A percentile compares a stretch with the other conserved stretches of the same genome.
These are phyloP conservation scores for Rallus crepitans DNA, from an alignment of 2,797 vertebrate genomes.

Conservation along the genomic window DNA sequence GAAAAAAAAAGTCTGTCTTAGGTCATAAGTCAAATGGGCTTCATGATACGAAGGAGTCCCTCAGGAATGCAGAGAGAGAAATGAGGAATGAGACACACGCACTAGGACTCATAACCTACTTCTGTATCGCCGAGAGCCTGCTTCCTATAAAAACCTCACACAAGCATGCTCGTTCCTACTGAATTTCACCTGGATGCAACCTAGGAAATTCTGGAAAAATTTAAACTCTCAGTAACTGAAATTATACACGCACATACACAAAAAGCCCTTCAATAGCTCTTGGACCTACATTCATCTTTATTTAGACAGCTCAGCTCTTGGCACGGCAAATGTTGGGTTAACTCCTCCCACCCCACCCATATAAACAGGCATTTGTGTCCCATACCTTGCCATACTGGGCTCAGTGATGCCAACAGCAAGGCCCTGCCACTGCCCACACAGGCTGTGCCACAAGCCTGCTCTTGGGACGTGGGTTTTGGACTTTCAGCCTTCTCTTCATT, in stretches of 20 bases:
- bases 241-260: not conserved
- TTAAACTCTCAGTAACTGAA: not conserved
- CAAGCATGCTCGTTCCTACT: not conserved
- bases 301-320: not conserved
- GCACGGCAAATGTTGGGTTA: not conserved
- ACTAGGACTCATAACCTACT: slow-evolving; percentile 15
- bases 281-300: not conserved
- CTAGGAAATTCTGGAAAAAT: not conserved
- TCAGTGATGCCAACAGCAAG: not conserved
- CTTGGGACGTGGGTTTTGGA: not conserved
- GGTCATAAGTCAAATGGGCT: slow-evolving; percentile 52
- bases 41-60: not conserved
- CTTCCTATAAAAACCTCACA: not conserved
- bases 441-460: not conserved
- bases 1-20: not conserved
- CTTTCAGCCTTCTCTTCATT: not conserved
- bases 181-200: not conserved
- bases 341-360: not conserved
- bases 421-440: not conserved
- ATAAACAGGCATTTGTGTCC: not conserved
- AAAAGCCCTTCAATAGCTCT: not conserved
- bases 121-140: not conserved
- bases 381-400: fast-evolving
- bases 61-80: not conserved
- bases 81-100: not conserved